Base-by-base conservation (phyloP, 2,113 vertebrate genomes). In the Poeciliopsis occidentalis region DNA sequence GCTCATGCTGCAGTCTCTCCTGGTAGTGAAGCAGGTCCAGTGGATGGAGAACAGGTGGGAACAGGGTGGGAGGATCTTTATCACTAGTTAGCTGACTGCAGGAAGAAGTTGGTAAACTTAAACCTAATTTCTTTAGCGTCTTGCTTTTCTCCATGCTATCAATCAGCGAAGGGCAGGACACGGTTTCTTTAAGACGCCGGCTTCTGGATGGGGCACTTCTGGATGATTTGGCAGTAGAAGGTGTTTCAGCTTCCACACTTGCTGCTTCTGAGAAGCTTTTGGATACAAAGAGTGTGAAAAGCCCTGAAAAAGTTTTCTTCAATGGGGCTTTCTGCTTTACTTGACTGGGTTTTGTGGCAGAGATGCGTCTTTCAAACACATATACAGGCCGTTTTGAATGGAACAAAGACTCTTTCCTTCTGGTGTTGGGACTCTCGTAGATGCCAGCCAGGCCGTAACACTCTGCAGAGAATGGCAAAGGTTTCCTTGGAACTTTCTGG, bases 361-460 rank as follows among this genome's bases (percentile, higher is more conserved):
- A 62, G 61, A 24, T 30, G 5, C 67, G 73, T 67, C 88, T 85
- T 47, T 94, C 90, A 54, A 94, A 82, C 1, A 75, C 64, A 64
- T 92, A 92, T 66, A 64, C 67, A 4, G 89, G 81, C 15, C 82
- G 15, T 15, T 83, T 74, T 17, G 90, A 89, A 72, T 92, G 94
- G 75, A 95, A 95, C 84, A 95, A 66, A 61, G 94, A 95, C 84
- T 95, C 95, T 68, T 95, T 95, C 54, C 94, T 86, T 8, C 92
- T 81, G 22, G 94, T 95, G 87, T 95, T 94, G 4, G 90, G 93
- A 69, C 93, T 92, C 69, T 95, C 94, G 26, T 91, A 92, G 4
- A 94, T 80, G 29, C 91, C 92, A 4, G 83, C 76, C 78, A 94
- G 69, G 10, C 90, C 91, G 0, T 90, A 94, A 11, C 76, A 80